Percentiles rank a stretch among this genome's conserved stretches.
These are phyloP conservation scores for Tiliacea citrago DNA, from an alignment of 2,888 invertebrate genomes.

Conservation along the genomic window DNA sequence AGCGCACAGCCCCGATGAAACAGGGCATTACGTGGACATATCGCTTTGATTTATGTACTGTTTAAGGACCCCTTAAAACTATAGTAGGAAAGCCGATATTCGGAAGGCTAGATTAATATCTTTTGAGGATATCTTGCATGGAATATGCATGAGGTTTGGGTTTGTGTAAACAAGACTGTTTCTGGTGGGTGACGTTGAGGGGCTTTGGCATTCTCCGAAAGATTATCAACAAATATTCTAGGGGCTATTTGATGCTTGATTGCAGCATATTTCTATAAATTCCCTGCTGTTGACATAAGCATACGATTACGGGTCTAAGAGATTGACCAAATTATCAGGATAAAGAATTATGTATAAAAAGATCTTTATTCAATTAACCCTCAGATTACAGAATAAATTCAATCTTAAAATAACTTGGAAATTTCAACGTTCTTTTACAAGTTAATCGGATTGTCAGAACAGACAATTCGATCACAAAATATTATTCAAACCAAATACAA, in stretches of 20 bases:
- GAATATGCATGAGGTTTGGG: constrained; percentile 35
- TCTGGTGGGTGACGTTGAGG: not conserved
- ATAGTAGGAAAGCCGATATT: constrained; percentile 80
- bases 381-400: no score
- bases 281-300: no score
- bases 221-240: no score
- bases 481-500: constrained; percentile 34
- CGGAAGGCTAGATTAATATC: constrained; percentile 42
- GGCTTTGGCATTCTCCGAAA: no score
- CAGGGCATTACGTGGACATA: constrained; percentile 85
- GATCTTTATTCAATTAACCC: no score
- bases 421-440: constrained; percentile 14
- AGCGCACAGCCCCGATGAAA: constrained; percentile 85
- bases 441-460: constrained; percentile 3
- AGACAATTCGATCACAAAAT: constrained; percentile 15
- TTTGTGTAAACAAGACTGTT: not conserved
- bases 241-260: no score
- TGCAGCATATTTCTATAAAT: no score
- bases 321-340: no score
- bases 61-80: constrained; percentile 88
- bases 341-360: no score
- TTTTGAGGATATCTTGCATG: constrained; percentile 15
- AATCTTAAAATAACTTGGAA: not conserved
- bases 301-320: no score
- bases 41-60: constrained; percentile 88